A percentile compares a stretch with the other conserved stretches of the same genome.
phyloP scores from a whole-genome alignment of 2,113 vertebrate genomes.

The Porphyrio hochstetteri region DNA sequence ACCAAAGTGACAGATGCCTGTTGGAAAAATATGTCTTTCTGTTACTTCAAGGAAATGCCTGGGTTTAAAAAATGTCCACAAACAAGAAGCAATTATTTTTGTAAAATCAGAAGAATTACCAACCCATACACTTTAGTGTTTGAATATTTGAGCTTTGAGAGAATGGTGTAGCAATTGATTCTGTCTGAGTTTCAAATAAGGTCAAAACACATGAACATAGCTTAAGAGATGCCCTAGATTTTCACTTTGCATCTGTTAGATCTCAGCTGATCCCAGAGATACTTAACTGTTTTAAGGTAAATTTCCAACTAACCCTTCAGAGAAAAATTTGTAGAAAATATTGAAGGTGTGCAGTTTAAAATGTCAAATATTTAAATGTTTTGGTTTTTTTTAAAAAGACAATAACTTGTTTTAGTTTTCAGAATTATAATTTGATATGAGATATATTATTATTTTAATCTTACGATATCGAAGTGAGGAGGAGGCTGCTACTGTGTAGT shows the following conservation, averaged over 20 bases:
- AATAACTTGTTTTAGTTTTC: fast-evolving
- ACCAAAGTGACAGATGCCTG: conserved; percentile 57
- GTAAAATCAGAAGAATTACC: neutral
- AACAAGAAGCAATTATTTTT: neutral
- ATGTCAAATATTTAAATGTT: neutral
- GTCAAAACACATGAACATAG: neutral
- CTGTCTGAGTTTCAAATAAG: neutral
- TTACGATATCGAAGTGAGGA: neutral
- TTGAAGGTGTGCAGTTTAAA: neutral
- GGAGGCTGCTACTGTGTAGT: neutral
- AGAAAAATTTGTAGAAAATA: neutral
- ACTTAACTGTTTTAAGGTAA: neutral
- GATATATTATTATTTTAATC: neutral
- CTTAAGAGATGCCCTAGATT: neutral
- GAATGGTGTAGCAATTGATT: neutral
- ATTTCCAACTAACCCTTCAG: neutral
- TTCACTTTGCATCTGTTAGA: neutral
- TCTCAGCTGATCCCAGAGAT: neutral
- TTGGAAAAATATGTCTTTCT: neutral
- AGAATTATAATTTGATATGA: neutral
- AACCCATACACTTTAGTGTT: neutral
- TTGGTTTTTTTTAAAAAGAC: fast-evolving
- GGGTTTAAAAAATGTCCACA: neutral
- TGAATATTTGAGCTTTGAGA: neutral
- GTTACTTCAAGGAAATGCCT: neutral